Conservation (phyloP, 2,888 invertebrate genomes). For the Nomada lathburiana region DNA sequence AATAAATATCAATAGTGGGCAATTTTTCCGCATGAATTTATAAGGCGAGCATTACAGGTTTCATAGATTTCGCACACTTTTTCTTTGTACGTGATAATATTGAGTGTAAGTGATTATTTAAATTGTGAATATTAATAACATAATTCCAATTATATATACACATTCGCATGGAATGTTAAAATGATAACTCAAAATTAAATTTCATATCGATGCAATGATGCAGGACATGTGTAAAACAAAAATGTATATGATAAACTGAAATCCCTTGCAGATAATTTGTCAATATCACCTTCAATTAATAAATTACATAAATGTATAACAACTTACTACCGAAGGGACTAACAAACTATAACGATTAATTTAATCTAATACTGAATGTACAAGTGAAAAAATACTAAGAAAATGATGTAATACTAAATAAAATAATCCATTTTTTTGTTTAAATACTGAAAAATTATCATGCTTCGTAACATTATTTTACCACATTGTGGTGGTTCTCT, state of each 20-base stretch:
- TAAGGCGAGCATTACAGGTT: neutral
- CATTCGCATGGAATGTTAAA: conserved; percentile 68
- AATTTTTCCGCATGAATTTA: neutral
- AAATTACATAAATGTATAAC: conserved; percentile 74
- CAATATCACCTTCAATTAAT: conserved; percentile 38
- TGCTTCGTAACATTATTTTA: conserved; percentile 83
- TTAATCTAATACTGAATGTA: conserved; percentile 72
- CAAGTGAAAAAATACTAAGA: conserved; percentile 65
- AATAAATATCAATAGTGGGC: neutral
- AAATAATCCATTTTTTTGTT: conserved; percentile 66
- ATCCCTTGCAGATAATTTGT: conserved; percentile 44
- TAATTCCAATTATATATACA: conserved; percentile 17
- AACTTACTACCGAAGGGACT: conserved; percentile 76
- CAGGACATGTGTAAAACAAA: conserved; percentile 51
- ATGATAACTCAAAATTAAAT: conserved; percentile 64
- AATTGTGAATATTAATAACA: conserved; percentile 5
- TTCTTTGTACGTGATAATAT: neutral
- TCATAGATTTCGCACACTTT: conserved; percentile 10
- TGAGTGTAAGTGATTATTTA: neutral
- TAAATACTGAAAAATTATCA: conserved; percentile 76
- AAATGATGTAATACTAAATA: conserved; percentile 62
- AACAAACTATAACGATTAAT: conserved; percentile 77
- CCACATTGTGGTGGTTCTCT: conserved; percentile 83
- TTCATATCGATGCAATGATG: conserved; percentile 45
- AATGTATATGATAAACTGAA: conserved; percentile 39